A percentile compares a stretch with the other conserved stretches of the same genome.
These are phyloP conservation scores for Neosilurus mollespiculum DNA, from an alignment of 2,797 vertebrate species.

Conservation along the genomic window DNA sequence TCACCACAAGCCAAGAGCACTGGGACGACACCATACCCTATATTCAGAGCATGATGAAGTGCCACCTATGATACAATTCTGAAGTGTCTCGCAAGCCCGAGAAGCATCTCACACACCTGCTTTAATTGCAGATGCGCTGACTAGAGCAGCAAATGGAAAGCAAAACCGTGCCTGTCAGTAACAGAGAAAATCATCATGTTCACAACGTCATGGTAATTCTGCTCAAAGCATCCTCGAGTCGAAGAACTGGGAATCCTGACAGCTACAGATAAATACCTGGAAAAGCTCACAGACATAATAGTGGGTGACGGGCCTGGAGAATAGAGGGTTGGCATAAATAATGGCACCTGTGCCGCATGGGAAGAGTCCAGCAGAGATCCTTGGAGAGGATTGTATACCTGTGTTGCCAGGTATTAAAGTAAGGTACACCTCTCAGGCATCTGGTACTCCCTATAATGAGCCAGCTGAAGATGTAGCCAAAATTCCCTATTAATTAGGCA, in stretches of 20 bases:
- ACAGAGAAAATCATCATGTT: slow-evolving; percentile 9
- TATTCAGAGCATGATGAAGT: slow-evolving; percentile 17
- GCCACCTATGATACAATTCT: slow-evolving; percentile 31
- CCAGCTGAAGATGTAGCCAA: slow-evolving; percentile 15
- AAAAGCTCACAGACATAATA: background rate
- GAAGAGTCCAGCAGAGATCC: slow-evolving; percentile 20
- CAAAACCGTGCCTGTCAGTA: slow-evolving; percentile 1
- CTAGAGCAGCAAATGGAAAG: background rate
- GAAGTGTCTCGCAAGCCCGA: slow-evolving; percentile 13
- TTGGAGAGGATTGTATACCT: slow-evolving; percentile 11
- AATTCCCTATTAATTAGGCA: slow-evolving; percentile 13
- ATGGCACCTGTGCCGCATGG: slow-evolving; percentile 3
- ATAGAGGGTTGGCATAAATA: slow-evolving; percentile 11
- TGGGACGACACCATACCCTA: background rate
- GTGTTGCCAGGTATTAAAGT: background rate
- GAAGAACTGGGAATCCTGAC: slow-evolving; percentile 16
- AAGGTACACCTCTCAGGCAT: background rate
- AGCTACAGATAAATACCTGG: slow-evolving; percentile 26
- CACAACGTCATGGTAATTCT: slow-evolving; percentile 26
- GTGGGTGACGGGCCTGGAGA: slow-evolving; percentile 16
- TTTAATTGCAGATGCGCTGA: slow-evolving; percentile 22
- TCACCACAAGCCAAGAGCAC: slow-evolving; percentile 23
- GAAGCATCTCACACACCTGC: slow-evolving; percentile 22
- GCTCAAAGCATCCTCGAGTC: slow-evolving; percentile 1
- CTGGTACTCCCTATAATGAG: background rate